Conservation (phyloP, 2,113 vertebrate genomes). For the Scomber colias region DNA sequence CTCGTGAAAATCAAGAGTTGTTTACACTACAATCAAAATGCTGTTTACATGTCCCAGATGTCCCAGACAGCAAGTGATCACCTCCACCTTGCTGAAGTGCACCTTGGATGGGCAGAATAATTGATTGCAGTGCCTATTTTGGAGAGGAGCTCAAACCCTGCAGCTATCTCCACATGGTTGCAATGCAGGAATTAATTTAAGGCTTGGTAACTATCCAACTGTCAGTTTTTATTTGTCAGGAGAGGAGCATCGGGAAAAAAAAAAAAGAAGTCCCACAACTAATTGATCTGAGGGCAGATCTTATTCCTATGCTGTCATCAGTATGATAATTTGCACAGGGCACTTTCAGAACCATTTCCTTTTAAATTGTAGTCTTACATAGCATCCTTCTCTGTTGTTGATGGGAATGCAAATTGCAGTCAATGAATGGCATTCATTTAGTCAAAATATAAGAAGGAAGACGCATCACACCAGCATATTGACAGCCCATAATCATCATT, state of each 20-base stretch:
- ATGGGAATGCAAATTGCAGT: neutral
- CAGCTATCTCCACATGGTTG: neutral
- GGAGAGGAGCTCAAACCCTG: neutral
- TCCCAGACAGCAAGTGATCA: slow-evolving; percentile 23
- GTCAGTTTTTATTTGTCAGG: slow-evolving; percentile 36
- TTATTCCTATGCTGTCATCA: neutral
- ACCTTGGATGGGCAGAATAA: slow-evolving; percentile 22
- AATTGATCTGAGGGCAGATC: neutral
- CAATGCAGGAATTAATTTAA: slow-evolving; percentile 4
- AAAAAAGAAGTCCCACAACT: neutral
- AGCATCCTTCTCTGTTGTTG: neutral
- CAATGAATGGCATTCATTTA: neutral
- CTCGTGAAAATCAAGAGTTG: slow-evolving; percentile 14
- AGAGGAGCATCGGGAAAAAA: neutral
- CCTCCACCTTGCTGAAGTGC: neutral
- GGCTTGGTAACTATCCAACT: neutral
- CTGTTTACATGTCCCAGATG: slow-evolving; percentile 30
- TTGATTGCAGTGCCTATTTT: slow-evolving; percentile 34
- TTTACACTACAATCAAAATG: slow-evolving; percentile 45
- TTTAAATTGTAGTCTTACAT: neutral
- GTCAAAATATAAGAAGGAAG: neutral
- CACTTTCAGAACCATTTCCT: neutral
- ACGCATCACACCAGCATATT: slow-evolving; percentile 4
- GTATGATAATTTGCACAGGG: neutral
- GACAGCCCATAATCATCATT: neutral